phyloP scores from a whole-genome alignment of 2,888 invertebrate species.

The Sussaba pulchella region DNA sequence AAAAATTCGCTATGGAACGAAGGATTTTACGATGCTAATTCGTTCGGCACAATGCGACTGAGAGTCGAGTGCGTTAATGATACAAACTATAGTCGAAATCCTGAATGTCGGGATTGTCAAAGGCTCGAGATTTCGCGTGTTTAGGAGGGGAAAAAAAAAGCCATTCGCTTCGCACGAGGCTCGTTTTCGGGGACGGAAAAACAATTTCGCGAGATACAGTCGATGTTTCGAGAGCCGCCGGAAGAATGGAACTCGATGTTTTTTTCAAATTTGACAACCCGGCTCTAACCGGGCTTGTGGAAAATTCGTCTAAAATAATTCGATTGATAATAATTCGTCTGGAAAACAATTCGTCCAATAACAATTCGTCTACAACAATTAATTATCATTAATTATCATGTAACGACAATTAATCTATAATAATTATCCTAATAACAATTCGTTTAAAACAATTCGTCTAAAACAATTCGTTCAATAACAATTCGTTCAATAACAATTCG shows the following conservation, averaged over 20 bases:
- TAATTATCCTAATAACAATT: no score
- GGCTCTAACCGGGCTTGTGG: no score
- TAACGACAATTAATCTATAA: no score
- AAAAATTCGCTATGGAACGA: conserved; percentile 14
- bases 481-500: no score
- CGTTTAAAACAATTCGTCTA: no score
- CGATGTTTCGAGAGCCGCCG: neutral
- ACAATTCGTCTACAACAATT: no score
- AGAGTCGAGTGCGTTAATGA: conserved; percentile 11
- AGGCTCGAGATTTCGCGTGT: conserved; percentile 12
- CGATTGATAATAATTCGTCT: no score
- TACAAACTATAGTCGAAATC: conserved; percentile 1
- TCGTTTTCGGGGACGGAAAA: conserved; percentile 19
- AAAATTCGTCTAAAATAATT: no score
- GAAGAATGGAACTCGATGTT: conserved; percentile 13
- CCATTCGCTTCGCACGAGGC: conserved; percentile 39
- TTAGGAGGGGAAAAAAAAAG: conserved; percentile 38
- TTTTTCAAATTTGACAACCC: neutral
- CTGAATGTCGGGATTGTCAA: neutral
- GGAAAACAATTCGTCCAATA: no score
- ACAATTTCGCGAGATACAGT: neutral
- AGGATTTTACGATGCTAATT: conserved; percentile 2
- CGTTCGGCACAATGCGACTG: neutral
- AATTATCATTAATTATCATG: no score
- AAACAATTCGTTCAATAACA: no score